Conservation (phyloP, 2,113 vertebrate genomes). For the Pipa parva region DNA sequence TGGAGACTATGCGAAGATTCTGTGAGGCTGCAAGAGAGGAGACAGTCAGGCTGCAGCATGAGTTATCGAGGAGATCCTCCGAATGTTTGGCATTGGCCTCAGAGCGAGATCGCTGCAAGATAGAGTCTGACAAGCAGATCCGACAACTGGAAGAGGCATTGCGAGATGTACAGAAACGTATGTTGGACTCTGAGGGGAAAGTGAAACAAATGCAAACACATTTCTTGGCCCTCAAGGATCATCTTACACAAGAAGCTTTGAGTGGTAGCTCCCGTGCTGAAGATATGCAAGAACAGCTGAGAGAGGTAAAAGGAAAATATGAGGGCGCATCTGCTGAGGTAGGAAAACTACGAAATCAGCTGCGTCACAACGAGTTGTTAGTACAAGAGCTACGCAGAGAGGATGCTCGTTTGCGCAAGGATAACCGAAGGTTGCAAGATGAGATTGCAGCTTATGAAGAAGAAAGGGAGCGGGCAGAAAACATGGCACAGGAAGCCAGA, state of each 20-base stretch:
- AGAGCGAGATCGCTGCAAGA: slow-evolving; percentile 72
- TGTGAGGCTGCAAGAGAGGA: slow-evolving; percentile 75
- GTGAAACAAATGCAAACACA: slow-evolving; percentile 95
- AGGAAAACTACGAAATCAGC: slow-evolving; percentile 81
- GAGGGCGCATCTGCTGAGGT: slow-evolving; percentile 89
- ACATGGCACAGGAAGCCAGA: slow-evolving; percentile 58
- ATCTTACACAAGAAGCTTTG: slow-evolving; percentile 63
- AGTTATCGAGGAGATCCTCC: slow-evolving; percentile 69
- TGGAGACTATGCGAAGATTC: slow-evolving; percentile 64
- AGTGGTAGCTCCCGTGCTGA: slow-evolving; percentile 61
- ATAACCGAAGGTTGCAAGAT: slow-evolving; percentile 71
- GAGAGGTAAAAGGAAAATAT: slow-evolving; percentile 81
- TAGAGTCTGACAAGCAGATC: slow-evolving; percentile 82
- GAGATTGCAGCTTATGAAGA: slow-evolving; percentile 60
- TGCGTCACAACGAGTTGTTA: slow-evolving; percentile 82
- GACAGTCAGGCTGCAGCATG: slow-evolving; percentile 64
- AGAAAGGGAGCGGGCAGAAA: slow-evolving; percentile 66
- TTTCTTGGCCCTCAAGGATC: slow-evolving; percentile 89
- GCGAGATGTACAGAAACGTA: slow-evolving; percentile 92
- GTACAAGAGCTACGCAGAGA: slow-evolving; percentile 82
- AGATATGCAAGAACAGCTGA: slow-evolving; percentile 81
- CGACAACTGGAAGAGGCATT: slow-evolving; percentile 87
- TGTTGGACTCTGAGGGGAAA: slow-evolving; percentile 93
- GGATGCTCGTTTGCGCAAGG: slow-evolving; percentile 72
- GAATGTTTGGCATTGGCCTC: slow-evolving; percentile 75